Conservation (phyloP, 2,888 invertebrate genomes). For the Chrysotoxum bicinctum region DNA sequence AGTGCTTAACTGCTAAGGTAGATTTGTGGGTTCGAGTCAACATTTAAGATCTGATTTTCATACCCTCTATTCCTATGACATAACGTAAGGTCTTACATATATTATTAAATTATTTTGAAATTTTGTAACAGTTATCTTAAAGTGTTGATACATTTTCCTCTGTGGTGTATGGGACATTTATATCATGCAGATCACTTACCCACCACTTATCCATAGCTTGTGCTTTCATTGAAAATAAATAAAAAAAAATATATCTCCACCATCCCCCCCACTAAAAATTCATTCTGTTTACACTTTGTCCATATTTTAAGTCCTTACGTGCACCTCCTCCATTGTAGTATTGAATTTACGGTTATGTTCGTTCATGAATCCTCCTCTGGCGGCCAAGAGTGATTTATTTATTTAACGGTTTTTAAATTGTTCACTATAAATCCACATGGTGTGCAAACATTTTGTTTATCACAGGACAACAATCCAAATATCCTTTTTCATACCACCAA, state of each 20-base stretch:
- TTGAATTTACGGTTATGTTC: conserved; percentile 62
- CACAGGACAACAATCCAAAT: conserved; percentile 15
- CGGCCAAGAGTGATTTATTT: conserved; percentile 63
- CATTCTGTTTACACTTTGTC: conserved; percentile 35
- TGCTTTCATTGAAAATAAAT: not conserved
- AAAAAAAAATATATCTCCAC: not conserved
- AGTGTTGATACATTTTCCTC: too few species aligned
- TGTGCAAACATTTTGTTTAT: conserved; percentile 32
- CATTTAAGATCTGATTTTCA: too few species aligned
- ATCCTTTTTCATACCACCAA: conserved; percentile 24
- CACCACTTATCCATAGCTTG: not conserved
- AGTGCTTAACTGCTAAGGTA: too few species aligned
- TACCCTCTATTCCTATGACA: too few species aligned
- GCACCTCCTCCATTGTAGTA: conserved; percentile 19
- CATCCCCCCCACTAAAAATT: not conserved
- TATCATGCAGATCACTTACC: not conserved
- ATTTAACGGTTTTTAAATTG: conserved; percentile 70
- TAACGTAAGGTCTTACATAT: too few species aligned
- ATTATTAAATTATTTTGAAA: not conserved
- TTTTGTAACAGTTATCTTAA: too few species aligned
- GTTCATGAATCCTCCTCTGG: conserved; percentile 39
- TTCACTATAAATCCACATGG: conserved; percentile 64
- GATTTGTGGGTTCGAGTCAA: too few species aligned
- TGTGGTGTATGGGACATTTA: too few species aligned
- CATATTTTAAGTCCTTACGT: conserved; percentile 16